These are phyloP conservation scores for Hemicrepidius hirtus DNA, from an alignment of 2,888 invertebrate genomes.

Conservation along the genomic window DNA sequence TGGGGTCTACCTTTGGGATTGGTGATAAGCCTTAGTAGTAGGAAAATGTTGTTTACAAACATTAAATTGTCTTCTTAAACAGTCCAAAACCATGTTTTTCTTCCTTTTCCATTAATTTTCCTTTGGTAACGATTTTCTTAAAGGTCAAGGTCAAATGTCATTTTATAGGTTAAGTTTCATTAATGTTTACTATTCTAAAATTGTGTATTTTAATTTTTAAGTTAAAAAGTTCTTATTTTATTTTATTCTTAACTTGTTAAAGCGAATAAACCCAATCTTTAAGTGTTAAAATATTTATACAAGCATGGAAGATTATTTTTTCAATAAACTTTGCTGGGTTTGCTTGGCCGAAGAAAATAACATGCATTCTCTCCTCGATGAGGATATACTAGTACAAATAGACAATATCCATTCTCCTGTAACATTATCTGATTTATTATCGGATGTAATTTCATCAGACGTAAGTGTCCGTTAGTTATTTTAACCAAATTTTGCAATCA, in stretches of 20 bases:
- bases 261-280: neutral
- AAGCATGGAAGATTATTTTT: constrained; percentile 16
- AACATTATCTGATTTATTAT: constrained; percentile 15
- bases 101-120: no score
- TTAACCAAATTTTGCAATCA: neutral
- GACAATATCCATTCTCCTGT: constrained; percentile 11
- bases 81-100: no score
- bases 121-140: no score
- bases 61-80: no score
- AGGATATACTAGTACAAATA: constrained; percentile 2
- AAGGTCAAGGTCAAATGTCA: no score
- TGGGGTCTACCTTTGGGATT: no score
- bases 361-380: constrained; percentile 21
- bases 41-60: no score
- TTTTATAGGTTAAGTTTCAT: no score
- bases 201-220: no score
- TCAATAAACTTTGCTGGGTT: constrained; percentile 32
- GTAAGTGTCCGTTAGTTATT: neutral
- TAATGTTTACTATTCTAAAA: no score
- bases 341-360: constrained; percentile 31
- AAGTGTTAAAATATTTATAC: neutral
- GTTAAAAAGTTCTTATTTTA: no score
- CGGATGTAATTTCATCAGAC: constrained; percentile 11
- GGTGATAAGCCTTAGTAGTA: no score
- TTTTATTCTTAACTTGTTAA: neutral